A percentile compares a stretch with the other conserved stretches of the same genome.
phyloP scores from a whole-genome alignment of 2,888 invertebrate species.

The Vandiemenella viatica region DNA sequence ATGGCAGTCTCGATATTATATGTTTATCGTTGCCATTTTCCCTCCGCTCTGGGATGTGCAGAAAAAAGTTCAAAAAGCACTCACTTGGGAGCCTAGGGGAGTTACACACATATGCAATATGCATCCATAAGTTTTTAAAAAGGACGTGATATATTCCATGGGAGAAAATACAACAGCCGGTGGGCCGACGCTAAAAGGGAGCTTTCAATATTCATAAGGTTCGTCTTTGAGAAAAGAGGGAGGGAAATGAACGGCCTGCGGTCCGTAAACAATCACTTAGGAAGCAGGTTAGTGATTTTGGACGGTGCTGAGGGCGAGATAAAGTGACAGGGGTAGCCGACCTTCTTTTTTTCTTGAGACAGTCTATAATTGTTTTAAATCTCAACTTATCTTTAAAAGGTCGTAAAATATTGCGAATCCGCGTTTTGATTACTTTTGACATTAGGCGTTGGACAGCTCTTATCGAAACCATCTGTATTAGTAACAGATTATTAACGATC shows the following conservation, averaged over 20 bases:
- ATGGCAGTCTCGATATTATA: not conserved
- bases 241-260: not conserved
- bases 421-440: no score
- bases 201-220: slow-evolving; percentile 13
- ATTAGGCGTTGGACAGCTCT: no score
- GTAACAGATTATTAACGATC: no score
- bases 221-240: not conserved
- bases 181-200: slow-evolving; percentile 12
- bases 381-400: no score
- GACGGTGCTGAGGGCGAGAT: no score
- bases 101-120: slow-evolving; percentile 15
- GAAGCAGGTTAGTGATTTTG: not conserved
- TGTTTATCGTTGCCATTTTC: not conserved
- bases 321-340: no score
- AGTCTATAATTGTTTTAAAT: no score
- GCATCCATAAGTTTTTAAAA: slow-evolving; percentile 15
- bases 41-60: not conserved
- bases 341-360: no score
- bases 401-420: no score
- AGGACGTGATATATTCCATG: slow-evolving; percentile 12
- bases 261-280: slow-evolving; percentile 10
- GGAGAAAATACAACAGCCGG: slow-evolving; percentile 8
- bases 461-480: no score
- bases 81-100: slow-evolving; percentile 9
- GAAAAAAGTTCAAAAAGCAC: slow-evolving; percentile 10